Conservation (phyloP, 2,113 vertebrate species). For the Lycaon pictus region DNA sequence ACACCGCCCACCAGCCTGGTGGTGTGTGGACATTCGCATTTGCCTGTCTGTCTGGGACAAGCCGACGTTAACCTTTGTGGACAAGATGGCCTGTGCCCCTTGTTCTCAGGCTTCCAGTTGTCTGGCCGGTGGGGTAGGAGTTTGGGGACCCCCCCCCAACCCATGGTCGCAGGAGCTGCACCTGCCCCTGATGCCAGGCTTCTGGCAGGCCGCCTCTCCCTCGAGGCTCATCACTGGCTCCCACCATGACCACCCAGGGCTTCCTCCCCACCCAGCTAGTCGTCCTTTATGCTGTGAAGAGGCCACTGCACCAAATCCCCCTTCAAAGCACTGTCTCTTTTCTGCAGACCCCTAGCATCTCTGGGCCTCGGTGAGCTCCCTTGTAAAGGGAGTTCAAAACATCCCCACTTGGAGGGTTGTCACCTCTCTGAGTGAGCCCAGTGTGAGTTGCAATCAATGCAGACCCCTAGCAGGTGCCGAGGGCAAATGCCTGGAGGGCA, state of each 20-base stretch:
- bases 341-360: neutral
- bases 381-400: neutral
- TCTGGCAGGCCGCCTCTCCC: neutral
- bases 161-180: neutral
- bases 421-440: neutral
- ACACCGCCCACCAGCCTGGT: neutral
- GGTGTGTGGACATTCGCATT: accelerated
- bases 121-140: neutral
- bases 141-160: neutral
- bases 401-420: neutral
- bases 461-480: neutral
- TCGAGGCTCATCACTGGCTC: accelerated
- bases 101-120: neutral
- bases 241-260: too few species aligned
- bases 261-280: neutral
- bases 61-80: accelerated
- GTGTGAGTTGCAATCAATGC: accelerated
- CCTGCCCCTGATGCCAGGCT: neutral
- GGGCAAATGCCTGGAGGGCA: accelerated
- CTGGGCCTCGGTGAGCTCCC: neutral
- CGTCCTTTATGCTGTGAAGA: neutral
- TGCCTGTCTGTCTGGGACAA: neutral
- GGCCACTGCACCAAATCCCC: neutral
- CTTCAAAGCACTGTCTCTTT: neutral
- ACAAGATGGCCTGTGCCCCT: neutral